Evolutionary conservation across 2,888 invertebrate species (phyloP), one percentile per base, ranked within the genome.

Genomic region (Rhorus exstirpatorius): DNA sequence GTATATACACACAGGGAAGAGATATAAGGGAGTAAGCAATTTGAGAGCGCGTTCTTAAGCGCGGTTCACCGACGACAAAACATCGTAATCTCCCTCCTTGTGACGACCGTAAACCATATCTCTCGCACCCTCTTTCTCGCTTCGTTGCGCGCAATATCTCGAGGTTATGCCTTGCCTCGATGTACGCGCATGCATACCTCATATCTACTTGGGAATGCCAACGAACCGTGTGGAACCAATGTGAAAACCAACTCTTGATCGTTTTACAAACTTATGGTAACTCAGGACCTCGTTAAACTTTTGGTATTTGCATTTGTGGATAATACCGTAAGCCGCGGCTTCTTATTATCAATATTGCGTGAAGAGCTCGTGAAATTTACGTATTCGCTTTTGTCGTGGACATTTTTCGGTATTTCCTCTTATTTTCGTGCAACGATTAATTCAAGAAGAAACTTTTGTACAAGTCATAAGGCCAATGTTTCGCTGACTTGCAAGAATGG

Each of bases 41-140:
- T 74, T 71, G 65, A 67, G 31, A 67, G 31, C 68, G 75, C n/a
- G 61, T 35, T 49, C 49, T 78, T 78, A 81, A 83, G 68, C 58
- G 79, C 61, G 81, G 79, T 80, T 84, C 79, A 70, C 67, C 76
- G 60, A 65, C 58, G 51, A 76, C 63, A 79, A 84, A 84, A 84
- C 68, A 78, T 72, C 74, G 70, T 76, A 84, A 79, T 72, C 79
- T 53, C 55, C 21, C 68, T 38, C 68, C 53, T 26, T 21, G 26
- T 21, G 31, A 17, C 10, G 35, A 19, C 35, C 55, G 51, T 46
- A 31, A 31, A 31, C 58, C 17, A 60, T 19, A 60, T 26, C 41
- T 44, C 31, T 60, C 31, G 44, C 58, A 49, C 26, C 46, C 44
- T 46, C 31, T 71, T 60, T 41, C 60, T n/a, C 58, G 31, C 31